A percentile compares a stretch with the other conserved stretches of the same genome.
These are phyloP conservation scores for Acanthis flammea DNA, from an alignment of 2,797 vertebrate species.

Conservation along the genomic window DNA sequence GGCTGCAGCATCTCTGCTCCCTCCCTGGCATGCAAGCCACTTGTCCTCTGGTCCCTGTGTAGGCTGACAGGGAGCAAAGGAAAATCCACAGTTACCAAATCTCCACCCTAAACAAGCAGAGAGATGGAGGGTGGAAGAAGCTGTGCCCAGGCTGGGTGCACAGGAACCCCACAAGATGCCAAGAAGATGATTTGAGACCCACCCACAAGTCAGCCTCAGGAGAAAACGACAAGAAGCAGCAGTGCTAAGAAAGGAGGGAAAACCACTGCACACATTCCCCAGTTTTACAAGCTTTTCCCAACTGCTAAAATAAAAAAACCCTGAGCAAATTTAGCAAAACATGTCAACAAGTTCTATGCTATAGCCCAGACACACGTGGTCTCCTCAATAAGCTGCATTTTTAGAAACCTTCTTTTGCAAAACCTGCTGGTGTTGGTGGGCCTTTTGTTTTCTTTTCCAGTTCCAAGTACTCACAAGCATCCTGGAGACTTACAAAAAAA, in stretches of 20 bases:
- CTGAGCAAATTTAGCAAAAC: background rate
- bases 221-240: background rate
- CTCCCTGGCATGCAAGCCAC: background rate
- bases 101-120: background rate
- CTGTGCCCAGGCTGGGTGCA: background rate
- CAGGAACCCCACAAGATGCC: background rate
- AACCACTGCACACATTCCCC: background rate
- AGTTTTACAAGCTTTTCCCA: background rate
- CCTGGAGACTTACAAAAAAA: background rate
- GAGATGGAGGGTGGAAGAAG: background rate
- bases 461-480: background rate
- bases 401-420: background rate
- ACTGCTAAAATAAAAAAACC: background rate
- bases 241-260: background rate
- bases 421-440: background rate
- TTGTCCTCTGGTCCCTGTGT: fast-evolving
- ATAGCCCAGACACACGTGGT: background rate
- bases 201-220: background rate
- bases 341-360: background rate
- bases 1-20: background rate
- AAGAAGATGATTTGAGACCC: background rate
- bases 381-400: background rate
- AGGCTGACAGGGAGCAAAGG: background rate
- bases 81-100: background rate
- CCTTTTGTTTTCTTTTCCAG: background rate